Percentiles rank a stretch among this genome's conserved stretches.
phyloP scores from a whole-genome alignment of 2,888 invertebrate species.

The Nysson spinosus region DNA sequence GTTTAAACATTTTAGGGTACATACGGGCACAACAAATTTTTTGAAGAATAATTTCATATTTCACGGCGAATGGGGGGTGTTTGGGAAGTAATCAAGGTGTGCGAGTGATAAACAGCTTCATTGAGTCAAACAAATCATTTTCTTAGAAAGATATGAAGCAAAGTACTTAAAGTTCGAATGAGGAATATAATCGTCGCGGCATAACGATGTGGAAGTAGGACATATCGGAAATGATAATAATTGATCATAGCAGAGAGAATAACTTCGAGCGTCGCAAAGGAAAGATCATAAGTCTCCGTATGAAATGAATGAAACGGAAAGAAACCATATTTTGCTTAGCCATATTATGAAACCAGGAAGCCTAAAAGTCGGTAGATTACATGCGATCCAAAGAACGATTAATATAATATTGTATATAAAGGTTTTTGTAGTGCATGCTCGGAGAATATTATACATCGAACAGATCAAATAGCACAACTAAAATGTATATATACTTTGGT shows the following conservation, averaged over 20 bases:
- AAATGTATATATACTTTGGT: slow-evolving; percentile 15
- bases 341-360: slow-evolving; percentile 59
- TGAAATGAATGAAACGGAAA: slow-evolving; percentile 41
- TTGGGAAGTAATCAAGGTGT: slow-evolving; percentile 3
- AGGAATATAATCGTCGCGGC: not conserved
- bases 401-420: slow-evolving; percentile 52
- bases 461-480: slow-evolving; percentile 3
- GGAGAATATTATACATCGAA: slow-evolving; percentile 28
- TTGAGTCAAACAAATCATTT: slow-evolving; percentile 21
- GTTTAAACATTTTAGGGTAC: too few species aligned
- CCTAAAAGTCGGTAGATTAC: slow-evolving; percentile 76
- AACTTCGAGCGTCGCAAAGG: slow-evolving; percentile 42
- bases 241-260: slow-evolving; percentile 24
- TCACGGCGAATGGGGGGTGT: too few species aligned
- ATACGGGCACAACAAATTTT: too few species aligned
- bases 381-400: slow-evolving; percentile 71
- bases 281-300: slow-evolving; percentile 33
- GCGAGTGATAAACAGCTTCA: slow-evolving; percentile 27
- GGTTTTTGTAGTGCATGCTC: slow-evolving; percentile 40
- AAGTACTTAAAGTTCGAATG: slow-evolving; percentile 2
- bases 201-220: slow-evolving; percentile 4
- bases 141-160: slow-evolving; percentile 21
- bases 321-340: slow-evolving; percentile 40
- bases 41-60: too few species aligned
- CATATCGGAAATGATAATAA: slow-evolving; percentile 2